Evolutionary conservation across 2,797 vertebrate genomes (phyloP).

Genomic region (Eulemur coronatus): DNA sequence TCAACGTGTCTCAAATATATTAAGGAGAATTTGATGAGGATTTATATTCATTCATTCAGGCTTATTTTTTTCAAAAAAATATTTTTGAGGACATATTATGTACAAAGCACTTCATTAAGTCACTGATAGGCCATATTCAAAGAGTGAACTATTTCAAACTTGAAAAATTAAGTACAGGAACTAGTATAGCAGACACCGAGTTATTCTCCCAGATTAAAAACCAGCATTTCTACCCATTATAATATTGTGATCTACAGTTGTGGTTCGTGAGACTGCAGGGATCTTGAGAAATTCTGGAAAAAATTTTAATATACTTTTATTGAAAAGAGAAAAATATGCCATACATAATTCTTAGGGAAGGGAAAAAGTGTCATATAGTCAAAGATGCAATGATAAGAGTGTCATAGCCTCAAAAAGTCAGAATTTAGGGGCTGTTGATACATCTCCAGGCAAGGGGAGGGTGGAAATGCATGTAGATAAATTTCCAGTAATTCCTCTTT

Average conservation of each 20-base stretch:
- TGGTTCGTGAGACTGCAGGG: neutral
- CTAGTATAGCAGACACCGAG: neutral
- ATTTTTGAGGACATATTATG: neutral
- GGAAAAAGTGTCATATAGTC: neutral
- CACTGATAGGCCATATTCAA: neutral
- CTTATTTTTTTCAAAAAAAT: neutral
- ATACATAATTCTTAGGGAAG: neutral
- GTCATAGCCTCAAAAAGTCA: neutral
- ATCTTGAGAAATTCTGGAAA: constrained; percentile 30
- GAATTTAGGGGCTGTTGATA: neutral
- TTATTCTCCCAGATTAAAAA: neutral
- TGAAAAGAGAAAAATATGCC: neutral
- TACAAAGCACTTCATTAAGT: neutral
- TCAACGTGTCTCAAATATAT: neutral
- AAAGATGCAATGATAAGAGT: neutral
- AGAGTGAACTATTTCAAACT: constrained; percentile 30
- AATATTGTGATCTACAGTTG: neutral
- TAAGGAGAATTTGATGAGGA: neutral
- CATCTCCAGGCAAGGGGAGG: neutral
- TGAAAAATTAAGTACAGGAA: neutral
- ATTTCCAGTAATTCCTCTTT: neutral
- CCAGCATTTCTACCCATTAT: neutral
- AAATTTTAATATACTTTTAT: neutral
- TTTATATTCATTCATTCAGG: neutral
- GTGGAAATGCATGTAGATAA: neutral